phyloP scores from a whole-genome alignment of 1,140 invertebrate genomes.

The Pseudomyrmex cubaensis region DNA sequence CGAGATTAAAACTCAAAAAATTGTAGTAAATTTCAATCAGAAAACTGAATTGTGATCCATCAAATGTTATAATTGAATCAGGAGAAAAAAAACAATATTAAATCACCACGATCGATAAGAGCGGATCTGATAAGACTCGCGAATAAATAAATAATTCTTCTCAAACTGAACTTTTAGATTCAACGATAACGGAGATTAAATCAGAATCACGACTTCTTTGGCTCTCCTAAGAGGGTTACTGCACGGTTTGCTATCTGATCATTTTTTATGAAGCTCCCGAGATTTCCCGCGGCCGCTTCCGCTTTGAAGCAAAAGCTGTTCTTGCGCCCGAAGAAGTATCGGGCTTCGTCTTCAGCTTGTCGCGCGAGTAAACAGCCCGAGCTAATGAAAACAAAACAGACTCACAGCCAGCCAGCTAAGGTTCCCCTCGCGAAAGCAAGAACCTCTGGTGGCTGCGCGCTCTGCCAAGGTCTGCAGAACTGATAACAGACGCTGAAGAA shows the following conservation, averaged over 20 bases:
- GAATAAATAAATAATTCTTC: slow-evolving; percentile 74
- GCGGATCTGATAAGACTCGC: slow-evolving; percentile 63
- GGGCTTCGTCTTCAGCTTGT: slow-evolving; percentile 67
- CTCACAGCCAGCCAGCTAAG: slow-evolving; percentile 35
- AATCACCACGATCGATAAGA: slow-evolving; percentile 59
- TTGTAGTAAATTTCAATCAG: background rate
- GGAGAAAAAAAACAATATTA: slow-evolving; percentile 42
- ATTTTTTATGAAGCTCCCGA: slow-evolving; percentile 43
- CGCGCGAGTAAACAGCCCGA: slow-evolving; percentile 69
- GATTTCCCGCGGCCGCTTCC: background rate
- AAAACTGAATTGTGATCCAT: slow-evolving; percentile 3
- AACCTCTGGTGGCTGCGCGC: slow-evolving; percentile 14
- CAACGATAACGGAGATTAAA: slow-evolving; percentile 60
- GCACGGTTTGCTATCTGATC: slow-evolving; percentile 9
- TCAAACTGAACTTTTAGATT: slow-evolving; percentile 47
- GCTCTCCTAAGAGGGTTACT: slow-evolving; percentile 15
- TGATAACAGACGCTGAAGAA: slow-evolving; percentile 60
- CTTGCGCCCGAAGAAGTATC: slow-evolving; percentile 52
- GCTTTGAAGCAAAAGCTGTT: slow-evolving; percentile 42
- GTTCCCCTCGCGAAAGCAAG: slow-evolving; percentile 41
- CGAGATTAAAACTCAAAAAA: background rate
- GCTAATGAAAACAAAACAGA: slow-evolving; percentile 75
- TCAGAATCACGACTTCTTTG: slow-evolving; percentile 16
- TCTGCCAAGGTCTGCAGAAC: slow-evolving; percentile 38
- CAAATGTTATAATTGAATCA: background rate